Evolutionary conservation across 2,797 vertebrate genomes (phyloP).

Genomic region (Lepus oiostolus): DNA sequence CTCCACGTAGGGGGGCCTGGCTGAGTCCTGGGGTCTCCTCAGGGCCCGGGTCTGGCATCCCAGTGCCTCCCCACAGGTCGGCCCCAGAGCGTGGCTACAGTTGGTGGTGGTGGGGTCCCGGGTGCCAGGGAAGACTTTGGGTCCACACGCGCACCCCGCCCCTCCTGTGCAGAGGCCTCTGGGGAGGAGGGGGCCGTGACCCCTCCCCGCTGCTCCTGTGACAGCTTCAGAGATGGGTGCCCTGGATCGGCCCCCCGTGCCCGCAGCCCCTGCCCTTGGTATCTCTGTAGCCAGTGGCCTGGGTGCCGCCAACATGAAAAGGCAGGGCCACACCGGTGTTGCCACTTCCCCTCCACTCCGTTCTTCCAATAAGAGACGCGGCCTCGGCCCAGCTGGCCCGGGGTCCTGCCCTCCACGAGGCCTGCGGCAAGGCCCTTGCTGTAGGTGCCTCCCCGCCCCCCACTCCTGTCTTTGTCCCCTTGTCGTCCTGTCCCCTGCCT

Average conservation of each 20-base stretch:
- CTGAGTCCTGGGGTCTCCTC: not conserved
- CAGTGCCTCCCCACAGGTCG: not conserved
- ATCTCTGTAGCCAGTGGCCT: not conserved
- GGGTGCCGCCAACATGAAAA: not conserved
- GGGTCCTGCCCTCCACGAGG: accelerated
- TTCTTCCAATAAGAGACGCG: not conserved
- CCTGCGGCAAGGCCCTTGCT: not conserved
- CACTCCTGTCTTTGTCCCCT: not conserved
- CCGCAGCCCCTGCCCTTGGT: not conserved
- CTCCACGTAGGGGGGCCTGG: not conserved
- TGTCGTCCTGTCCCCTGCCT: not conserved
- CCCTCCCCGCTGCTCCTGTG: not conserved
- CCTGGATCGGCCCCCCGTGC: accelerated
- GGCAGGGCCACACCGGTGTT: accelerated
- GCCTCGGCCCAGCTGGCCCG: not conserved
- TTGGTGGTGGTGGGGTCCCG: not conserved
- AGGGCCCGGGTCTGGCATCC: not conserved
- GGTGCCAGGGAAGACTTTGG: not conserved
- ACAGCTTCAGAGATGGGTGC: not conserved
- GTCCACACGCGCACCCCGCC: not conserved
- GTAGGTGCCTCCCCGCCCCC: too few species aligned
- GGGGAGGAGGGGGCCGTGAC: not conserved
- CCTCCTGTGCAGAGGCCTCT: not conserved
- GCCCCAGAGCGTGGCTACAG: too few species aligned
- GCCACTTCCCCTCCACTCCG: not conserved